Evolutionary conservation across 2,113 vertebrate species (phyloP), one percentile per base, ranked within the genome.

Genomic region (Seriola aureovittata): DNA sequence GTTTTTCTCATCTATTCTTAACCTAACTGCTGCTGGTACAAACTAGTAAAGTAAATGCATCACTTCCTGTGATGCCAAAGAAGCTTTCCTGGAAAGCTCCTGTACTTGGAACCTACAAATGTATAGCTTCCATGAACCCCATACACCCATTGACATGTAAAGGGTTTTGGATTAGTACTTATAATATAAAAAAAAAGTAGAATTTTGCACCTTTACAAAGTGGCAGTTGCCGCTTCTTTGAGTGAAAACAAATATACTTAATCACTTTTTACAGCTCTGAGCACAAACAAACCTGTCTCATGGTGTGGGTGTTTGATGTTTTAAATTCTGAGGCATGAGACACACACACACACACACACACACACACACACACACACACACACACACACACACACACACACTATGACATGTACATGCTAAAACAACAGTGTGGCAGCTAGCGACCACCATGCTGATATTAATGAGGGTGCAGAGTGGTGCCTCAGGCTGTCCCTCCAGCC

Each of bases 401-500:
- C 38, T 29, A 32, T 1, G 36, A 82, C 3, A 2, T 1, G 11
- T 19, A 42, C 74, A 58, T 29, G 65, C 66, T 81, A 55, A 88
- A 85, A 90, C 85, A 89, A 78, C 84, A 85, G 81, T 34, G 67
- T 69, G 60, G 82, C 80, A 82, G 78, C 71, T 21, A 78, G 72
- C 50, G 84, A 88, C 86, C 91, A 92, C 90, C 84, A 55, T 75
- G 87, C 59, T 46, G 73, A 68, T 80, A 78, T 87, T 89, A 90
- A 93, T 85, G 92, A 86, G 85, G 89, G 87, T 80, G 81, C 79
- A 74, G 81, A 70, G 86, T 40, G 69, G 65, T 11, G 90, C 89
- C 88, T 78, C 25, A 10, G 88, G 91, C 91, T 14, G 60, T 91
- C 91, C 89, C 91, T 88, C 68, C 74, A 85, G 93, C 73, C 78